Conservation (phyloP, 2,888 invertebrate genomes). For the Ischnus inquisitorius region DNA sequence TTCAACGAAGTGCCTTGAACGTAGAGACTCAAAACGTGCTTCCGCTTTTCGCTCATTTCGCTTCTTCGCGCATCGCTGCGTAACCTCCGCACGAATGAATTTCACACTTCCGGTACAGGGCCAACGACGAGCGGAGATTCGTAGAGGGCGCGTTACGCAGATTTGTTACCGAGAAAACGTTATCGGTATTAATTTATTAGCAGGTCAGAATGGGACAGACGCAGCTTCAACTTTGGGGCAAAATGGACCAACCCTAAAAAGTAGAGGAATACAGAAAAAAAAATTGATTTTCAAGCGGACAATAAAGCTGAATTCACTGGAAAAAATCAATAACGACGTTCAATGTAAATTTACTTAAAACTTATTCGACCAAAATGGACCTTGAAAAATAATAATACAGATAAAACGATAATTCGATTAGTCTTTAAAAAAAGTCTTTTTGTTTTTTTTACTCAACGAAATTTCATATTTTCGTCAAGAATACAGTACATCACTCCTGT, state of each 20-base stretch:
- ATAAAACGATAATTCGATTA: no score
- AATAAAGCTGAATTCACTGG: no score
- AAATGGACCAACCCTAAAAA: no score
- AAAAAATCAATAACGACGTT: no score
- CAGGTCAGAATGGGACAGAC: neutral
- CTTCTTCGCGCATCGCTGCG: constrained; percentile 43
- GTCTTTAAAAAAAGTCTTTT: no score
- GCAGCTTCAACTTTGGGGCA: no score
- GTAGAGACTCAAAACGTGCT: constrained; percentile 33
- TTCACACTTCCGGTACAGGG: constrained; percentile 35
- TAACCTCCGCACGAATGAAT: constrained; percentile 37
- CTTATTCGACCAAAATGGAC: no score
- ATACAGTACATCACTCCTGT: no score
- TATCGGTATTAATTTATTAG: neutral
- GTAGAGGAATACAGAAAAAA: neutral
- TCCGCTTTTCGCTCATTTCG: constrained; percentile 58
- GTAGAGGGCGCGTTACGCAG: constrained; percentile 15
- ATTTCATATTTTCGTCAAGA: no score
- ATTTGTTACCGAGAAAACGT: constrained; percentile 9
- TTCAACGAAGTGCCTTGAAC: constrained; percentile 57
- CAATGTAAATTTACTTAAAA: no score
- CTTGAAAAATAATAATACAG: no score
- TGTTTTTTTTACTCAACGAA: no score
- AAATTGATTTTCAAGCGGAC: neutral
- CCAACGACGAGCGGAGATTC: neutral